Evolutionary conservation across 92 coral and sea anemone genomes (phyloP).

Genomic region (Scolanthus callimorphus): DNA sequence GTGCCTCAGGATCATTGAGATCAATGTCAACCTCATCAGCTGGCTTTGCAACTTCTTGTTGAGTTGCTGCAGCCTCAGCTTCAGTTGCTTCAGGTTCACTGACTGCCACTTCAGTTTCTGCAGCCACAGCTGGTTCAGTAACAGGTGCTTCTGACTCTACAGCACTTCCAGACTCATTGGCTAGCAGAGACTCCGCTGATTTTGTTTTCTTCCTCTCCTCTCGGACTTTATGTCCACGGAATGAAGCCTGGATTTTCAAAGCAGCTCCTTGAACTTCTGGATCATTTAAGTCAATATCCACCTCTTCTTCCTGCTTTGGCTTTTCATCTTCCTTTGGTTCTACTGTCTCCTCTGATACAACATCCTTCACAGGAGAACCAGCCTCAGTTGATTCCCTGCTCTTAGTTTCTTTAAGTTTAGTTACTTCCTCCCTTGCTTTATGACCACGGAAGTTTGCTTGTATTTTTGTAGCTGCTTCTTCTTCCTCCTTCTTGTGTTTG

Average conservation of each 20-base stretch:
- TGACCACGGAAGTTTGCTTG: conserved; percentile 58
- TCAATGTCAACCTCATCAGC: conserved; percentile 8
- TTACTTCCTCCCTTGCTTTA: conserved; percentile 50
- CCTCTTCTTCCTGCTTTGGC: conserved; percentile 4
- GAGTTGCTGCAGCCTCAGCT: too few relatives aligned
- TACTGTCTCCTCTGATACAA: background rate
- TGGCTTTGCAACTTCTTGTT: background rate
- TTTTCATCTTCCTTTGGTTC: conserved; percentile 9
- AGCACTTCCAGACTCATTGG: background rate
- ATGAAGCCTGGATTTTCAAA: conserved; percentile 82
- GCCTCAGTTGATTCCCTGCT: conserved; percentile 34
- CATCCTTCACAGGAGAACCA: background rate
- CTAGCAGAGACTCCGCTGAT: conserved; percentile 23
- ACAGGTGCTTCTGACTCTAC: conserved; percentile 2
- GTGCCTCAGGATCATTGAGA: background rate
- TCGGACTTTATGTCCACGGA: conserved; percentile 87
- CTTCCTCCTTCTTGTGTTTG: conserved; percentile 62
- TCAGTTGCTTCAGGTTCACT: conserved; percentile 4
- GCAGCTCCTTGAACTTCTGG: conserved; percentile 79
- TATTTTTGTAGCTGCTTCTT: conserved; percentile 58
- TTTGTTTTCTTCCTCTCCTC: conserved; percentile 56
- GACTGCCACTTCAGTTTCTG: conserved; percentile 1
- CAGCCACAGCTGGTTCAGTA: conserved; percentile 1
- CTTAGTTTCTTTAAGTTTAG: conserved; percentile 40
- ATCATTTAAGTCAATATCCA: conserved; percentile 35